These are phyloP conservation scores for Babyrousa celebensis DNA, from an alignment of 2,797 vertebrate species.

Conservation along the genomic window DNA sequence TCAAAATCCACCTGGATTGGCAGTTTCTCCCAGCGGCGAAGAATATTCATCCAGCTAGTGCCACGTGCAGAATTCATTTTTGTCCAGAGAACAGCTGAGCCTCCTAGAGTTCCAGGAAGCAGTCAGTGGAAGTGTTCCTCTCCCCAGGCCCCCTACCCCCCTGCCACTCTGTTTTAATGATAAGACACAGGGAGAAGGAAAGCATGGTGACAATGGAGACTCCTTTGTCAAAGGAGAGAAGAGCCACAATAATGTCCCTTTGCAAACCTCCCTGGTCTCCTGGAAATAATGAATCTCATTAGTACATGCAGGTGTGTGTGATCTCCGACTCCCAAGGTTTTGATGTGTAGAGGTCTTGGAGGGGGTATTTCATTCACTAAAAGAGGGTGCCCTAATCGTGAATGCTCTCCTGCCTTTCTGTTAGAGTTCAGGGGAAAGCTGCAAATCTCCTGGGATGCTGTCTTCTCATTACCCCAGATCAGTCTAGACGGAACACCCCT, in stretches of 20 bases:
- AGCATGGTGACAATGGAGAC: background rate
- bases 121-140: background rate
- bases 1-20: background rate
- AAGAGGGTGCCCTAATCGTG: background rate
- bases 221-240: constrained; percentile 71
- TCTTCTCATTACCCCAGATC: background rate
- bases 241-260: constrained; percentile 36
- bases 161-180: constrained; percentile 46
- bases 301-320: constrained; percentile 76
- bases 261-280: constrained; percentile 40
- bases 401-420: background rate
- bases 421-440: background rate
- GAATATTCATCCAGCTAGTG: background rate
- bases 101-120: constrained; percentile 29
- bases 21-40: background rate
- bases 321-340: background rate
- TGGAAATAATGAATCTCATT: constrained; percentile 69
- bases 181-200: background rate
- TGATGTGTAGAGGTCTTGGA: constrained; percentile 27
- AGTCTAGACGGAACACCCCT: background rate
- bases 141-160: background rate
- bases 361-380: background rate
- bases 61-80: background rate
- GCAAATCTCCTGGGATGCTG: rapidly evolving
- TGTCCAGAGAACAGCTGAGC: constrained; percentile 70